phyloP scores from a whole-genome alignment of 1,140 invertebrate genomes.

The Holcopasites calliopsidis region DNA sequence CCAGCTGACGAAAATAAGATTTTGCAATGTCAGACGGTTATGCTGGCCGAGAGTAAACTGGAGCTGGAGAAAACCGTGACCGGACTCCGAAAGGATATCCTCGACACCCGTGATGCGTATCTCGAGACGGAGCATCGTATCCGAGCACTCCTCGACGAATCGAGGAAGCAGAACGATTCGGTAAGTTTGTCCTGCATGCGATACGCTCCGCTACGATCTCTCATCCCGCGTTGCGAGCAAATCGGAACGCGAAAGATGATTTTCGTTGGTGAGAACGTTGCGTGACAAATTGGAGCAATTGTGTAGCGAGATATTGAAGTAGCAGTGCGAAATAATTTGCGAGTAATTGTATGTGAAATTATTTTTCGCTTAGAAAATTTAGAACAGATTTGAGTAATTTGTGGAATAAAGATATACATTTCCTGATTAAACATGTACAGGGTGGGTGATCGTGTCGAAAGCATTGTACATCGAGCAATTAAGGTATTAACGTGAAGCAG shows the following conservation, averaged over 20 bases:
- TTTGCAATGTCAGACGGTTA: conserved; percentile 50
- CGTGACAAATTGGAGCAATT: too few relatives aligned
- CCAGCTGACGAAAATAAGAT: conserved; percentile 32
- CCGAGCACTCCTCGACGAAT: conserved; percentile 11
- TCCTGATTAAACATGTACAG: too few relatives aligned
- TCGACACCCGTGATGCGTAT: conserved; percentile 16
- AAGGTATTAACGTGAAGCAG: too few relatives aligned
- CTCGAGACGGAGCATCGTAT: conserved; percentile 27
- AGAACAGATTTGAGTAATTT: too few relatives aligned
- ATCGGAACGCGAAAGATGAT: neutral
- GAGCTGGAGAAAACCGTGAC: conserved; percentile 36
- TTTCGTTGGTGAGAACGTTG: neutral
- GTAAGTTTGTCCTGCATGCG: conserved; percentile 10
- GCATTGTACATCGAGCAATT: too few relatives aligned
- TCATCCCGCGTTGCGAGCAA: neutral
- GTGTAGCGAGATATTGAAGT: too few relatives aligned
- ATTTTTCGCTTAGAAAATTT: too few relatives aligned
- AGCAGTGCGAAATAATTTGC: too few relatives aligned
- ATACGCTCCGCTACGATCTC: neutral
- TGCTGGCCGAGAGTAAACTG: conserved; percentile 50
- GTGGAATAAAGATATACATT: too few relatives aligned
- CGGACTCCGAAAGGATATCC: conserved; percentile 30
- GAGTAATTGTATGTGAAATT: too few relatives aligned
- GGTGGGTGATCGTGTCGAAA: too few relatives aligned
- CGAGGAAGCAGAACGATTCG: conserved; percentile 23